Conservation (phyloP, 2,797 vertebrate species). For the Pipistrellus pipistrellus region DNA sequence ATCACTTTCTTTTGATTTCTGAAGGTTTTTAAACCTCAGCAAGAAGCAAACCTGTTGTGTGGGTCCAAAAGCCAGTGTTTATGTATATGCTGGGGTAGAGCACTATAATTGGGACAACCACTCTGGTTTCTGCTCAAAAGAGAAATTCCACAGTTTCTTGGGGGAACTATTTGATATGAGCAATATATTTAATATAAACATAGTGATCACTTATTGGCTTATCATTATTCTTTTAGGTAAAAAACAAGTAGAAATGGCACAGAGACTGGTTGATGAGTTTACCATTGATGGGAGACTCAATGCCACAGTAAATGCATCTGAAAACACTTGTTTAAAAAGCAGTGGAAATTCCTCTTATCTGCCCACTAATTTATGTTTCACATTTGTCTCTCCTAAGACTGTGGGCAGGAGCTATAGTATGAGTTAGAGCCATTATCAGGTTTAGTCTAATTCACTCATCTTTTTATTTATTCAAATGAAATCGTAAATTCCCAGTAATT, state of each 20-base stretch:
- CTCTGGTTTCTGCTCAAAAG: background rate
- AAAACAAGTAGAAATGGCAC: constrained; percentile 38
- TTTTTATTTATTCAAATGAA: constrained; percentile 16
- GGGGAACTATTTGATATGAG: background rate
- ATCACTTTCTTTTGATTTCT: background rate
- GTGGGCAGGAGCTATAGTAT: background rate
- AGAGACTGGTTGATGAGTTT: background rate
- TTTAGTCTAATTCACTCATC: background rate
- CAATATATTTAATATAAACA: background rate
- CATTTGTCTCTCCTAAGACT: background rate
- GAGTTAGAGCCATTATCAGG: background rate
- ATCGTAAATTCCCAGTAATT: background rate
- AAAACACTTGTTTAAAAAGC: constrained; percentile 41
- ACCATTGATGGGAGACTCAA: background rate
- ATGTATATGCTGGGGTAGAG: background rate
- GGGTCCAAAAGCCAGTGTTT: background rate
- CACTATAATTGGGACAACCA: background rate
- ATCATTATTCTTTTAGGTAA: constrained; percentile 13
- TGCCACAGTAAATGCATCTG: constrained; percentile 45
- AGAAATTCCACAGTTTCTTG: background rate
- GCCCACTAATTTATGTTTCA: constrained; percentile 58
- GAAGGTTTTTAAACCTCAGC: constrained; percentile 24
- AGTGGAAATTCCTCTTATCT: constrained; percentile 30
- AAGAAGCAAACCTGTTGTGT: background rate
- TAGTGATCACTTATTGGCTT: background rate